Evolutionary conservation across 2,888 invertebrate genomes (phyloP), one percentile per base, ranked within the genome.

Genomic region (Drosophila rellima): DNA sequence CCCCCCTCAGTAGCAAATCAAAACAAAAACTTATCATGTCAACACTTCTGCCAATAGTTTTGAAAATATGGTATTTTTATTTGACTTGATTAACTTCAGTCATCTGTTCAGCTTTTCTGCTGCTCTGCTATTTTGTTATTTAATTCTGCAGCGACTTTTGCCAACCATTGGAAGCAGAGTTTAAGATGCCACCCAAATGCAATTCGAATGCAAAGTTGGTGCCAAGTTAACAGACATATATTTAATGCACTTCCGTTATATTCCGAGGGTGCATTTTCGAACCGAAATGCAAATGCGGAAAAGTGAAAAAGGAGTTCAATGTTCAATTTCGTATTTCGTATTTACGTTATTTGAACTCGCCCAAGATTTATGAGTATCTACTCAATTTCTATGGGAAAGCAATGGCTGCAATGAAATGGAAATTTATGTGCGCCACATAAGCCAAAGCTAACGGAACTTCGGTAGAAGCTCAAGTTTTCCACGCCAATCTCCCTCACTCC

Each of bases 351-450:
- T 84, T 82, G 83, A 84, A 89, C 84, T 88, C 56, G 55, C 55
- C 57, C 74, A 69, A 75, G 83, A 84, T 84, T 84, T 84, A 84
- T 89, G 83, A 89, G 82, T 66, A 87, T 75, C 89, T 84, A 78
- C 88, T 87, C 83, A 84, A 87, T 89, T 89, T 84, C 87, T 66
- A 59, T 71, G 89, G 57, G 70, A 70, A 83, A 60, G 71, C 84
- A 88, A 85, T 80, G 89, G 70, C 66, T 81, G 86, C 73, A 85
- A 85, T 85, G 83, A 88, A 89, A 85, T 89, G 85, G 88, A 85
- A 85, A 85, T 85, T 85, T 85, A 85, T 85, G 86, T 69, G 82
- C 72, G 52, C 52, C 64, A 52, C 51, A 75, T 64, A 79, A 70
- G 63, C 78, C 74, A 71, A 80, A 64, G 31, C 78, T 48, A 72